Evolutionary conservation across 1,140 invertebrate genomes (phyloP).

Genomic region (Papilio polytes): DNA sequence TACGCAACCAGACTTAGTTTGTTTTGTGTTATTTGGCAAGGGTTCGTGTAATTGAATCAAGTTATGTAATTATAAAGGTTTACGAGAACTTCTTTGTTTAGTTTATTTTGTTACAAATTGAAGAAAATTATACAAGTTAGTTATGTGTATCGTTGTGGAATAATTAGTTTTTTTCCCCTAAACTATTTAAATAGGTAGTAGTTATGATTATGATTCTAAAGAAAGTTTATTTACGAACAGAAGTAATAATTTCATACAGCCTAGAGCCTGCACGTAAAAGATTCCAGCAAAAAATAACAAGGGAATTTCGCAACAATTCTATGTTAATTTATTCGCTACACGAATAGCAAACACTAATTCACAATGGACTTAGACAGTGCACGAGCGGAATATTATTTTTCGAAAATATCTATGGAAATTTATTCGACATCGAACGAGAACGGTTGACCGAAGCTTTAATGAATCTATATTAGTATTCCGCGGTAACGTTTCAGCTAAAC

Average conservation of each 20-base stretch:
- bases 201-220: not conserved
- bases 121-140: too few relatives aligned
- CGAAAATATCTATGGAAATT: slow-evolving; percentile 36
- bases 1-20: slow-evolving; percentile 33
- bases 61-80: slow-evolving; percentile 35
- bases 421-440: slow-evolving; percentile 40
- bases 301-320: slow-evolving; percentile 27
- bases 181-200: too few relatives aligned
- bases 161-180: too few relatives aligned
- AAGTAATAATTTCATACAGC: not conserved
- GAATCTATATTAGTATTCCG: slow-evolving; percentile 64
- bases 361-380: slow-evolving; percentile 34
- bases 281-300: slow-evolving; percentile 5
- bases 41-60: slow-evolving; percentile 37
- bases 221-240: not conserved
- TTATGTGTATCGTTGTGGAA: too few relatives aligned
- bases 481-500: slow-evolving; percentile 48
- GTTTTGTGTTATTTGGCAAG: slow-evolving; percentile 34
- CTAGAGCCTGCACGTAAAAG: not conserved
- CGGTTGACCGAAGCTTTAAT: slow-evolving; percentile 48
- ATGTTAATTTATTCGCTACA: slow-evolving; percentile 32
- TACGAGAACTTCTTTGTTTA: not conserved
- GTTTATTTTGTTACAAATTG: not conserved
- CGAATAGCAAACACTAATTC: slow-evolving; percentile 37
- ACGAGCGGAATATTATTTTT: slow-evolving; percentile 40